Base-by-base conservation (phyloP, 2,888 invertebrate species). In the Nomada flava region DNA sequence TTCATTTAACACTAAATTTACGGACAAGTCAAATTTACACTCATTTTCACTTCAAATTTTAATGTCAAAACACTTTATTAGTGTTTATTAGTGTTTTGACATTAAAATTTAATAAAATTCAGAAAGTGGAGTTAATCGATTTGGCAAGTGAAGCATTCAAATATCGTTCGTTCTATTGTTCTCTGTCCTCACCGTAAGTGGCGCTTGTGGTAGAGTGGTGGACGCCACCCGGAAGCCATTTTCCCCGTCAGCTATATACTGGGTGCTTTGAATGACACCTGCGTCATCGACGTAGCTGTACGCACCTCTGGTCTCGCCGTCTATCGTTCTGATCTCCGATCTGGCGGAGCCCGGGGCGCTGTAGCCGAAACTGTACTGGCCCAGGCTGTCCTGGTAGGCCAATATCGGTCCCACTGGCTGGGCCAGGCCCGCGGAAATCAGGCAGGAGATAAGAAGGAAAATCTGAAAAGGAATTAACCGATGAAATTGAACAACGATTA, bases 211-310 rank as follows among this genome's bases (percentile, higher is more conserved):
- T 60, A 95, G 86, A 89, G 95, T 94, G 69, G 94, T 94, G 53
- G 94, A 94, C 11, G 93, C 91, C 10, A 95, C 93, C 9, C 93
- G 92, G 91, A 94, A 95, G n/a, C 95, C 95, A 76, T 93, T 91
- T 52, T 92, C 88, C 36, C 92, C 91, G 76, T 94, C 94, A 2
- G 94, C 93, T 3, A 93, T 92, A 86, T 95, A 95, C 65, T 92
- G 92, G 9, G 94, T 93, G 50, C 91, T 94, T 85, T 95, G 94
- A 62, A 94, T 90, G 11, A 92, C 85, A 9, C 94, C 94, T 70
- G 92, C 89, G 9, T 90, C 92, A 82, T 94, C 94, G 42, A 94
- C 87, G 89, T 94, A 94, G 76, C 94, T 94, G 90, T 94, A 94
- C 23, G 91, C 90, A 15, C 94, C 94, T 15, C 92, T 92, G n/a